These are phyloP conservation scores for Lochmaea crataegi DNA, from an alignment of 2,888 invertebrate genomes.

Conservation along the genomic window DNA sequence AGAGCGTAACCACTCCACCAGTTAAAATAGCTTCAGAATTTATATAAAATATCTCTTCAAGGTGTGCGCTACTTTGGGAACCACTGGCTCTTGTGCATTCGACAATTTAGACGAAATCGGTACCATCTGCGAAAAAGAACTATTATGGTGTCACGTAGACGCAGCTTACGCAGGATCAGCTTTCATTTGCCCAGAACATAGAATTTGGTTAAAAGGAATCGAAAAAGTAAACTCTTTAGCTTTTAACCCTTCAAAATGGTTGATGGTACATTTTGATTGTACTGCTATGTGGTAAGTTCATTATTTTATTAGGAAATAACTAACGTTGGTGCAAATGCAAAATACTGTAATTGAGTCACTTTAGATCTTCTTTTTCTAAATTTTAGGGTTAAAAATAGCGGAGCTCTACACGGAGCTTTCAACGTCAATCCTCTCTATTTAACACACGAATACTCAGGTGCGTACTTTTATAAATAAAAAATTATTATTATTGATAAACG, in stretches of 20 bases:
- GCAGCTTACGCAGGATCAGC: conserved; percentile 98
- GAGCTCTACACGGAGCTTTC: conserved; percentile 93
- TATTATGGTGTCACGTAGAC: conserved; percentile 96
- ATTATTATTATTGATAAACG: conserved; percentile 2
- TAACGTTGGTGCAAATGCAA: too few relatives aligned
- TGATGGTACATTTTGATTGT: conserved; percentile 99
- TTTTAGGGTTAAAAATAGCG: conserved; percentile 92
- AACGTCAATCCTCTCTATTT: conserved; percentile 98
- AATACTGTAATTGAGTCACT: too few relatives aligned
- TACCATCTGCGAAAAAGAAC: conserved; percentile 78
- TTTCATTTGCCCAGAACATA: conserved; percentile 95
- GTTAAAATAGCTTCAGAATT: too few relatives aligned
- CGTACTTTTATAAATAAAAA: neutral
- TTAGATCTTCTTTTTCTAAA: too few relatives aligned
- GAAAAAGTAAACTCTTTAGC: conserved; percentile 94
- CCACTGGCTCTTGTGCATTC: conserved; percentile 97
- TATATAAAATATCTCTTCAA: conserved; percentile 58
- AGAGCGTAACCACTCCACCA: too few relatives aligned
- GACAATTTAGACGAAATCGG: conserved; percentile 85
- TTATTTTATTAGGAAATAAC: neutral
- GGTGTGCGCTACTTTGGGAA: conserved; percentile 96
- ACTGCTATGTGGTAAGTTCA: conserved; percentile 93
- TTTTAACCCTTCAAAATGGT: conserved; percentile 98
- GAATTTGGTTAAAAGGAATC: conserved; percentile 91
- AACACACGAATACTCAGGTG: conserved; percentile 97